Evolutionary conservation across 1,140 invertebrate species (phyloP), one percentile per base, ranked within the genome.

Genomic region (Leguminivora glycinivorella): DNA sequence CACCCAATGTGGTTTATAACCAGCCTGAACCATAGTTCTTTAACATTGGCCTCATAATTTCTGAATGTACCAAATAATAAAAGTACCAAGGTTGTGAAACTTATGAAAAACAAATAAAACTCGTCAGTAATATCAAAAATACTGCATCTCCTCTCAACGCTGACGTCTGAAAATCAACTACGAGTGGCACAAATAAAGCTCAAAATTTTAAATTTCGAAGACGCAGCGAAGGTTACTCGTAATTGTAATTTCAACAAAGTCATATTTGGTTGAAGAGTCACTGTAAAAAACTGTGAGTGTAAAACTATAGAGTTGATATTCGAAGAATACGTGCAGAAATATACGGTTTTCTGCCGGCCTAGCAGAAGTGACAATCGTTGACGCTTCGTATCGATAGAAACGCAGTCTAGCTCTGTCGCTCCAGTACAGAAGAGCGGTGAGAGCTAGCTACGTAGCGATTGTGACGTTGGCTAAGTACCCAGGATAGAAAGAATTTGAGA

Each of bases 401-500:
- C n/a, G n/a, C n/a, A n/a, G n/a, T n/a, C n/a, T n/a, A n/a, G n/a
- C n/a, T n/a, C n/a, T n/a, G n/a, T n/a, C n/a, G n/a, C n/a, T n/a
- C n/a, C n/a, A n/a, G n/a, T n/a, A n/a, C n/a, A n/a, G n/a, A n/a
- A n/a, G n/a, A n/a, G n/a, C n/a, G n/a, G n/a, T n/a, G n/a, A n/a
- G n/a, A n/a, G n/a, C n/a, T n/a, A n/a, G n/a, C n/a, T n/a, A n/a
- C n/a, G n/a, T n/a, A n/a, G n/a, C n/a, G n/a, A n/a, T n/a, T n/a
- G n/a, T n/a, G n/a, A n/a, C n/a, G n/a, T n/a, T n/a, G n/a, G n/a
- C n/a, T n/a, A n/a, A n/a, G n/a, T n/a, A n/a, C n/a, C n/a, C n/a
- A n/a, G n/a, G n/a, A n/a, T n/a, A n/a, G n/a, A n/a, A 43, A 17
- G 40, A 43, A 43, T 43, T 43, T 43, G 40, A 43, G 40, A 43